Base-by-base conservation (phyloP, 2,888 invertebrate genomes). In the Erebia palarica region DNA sequence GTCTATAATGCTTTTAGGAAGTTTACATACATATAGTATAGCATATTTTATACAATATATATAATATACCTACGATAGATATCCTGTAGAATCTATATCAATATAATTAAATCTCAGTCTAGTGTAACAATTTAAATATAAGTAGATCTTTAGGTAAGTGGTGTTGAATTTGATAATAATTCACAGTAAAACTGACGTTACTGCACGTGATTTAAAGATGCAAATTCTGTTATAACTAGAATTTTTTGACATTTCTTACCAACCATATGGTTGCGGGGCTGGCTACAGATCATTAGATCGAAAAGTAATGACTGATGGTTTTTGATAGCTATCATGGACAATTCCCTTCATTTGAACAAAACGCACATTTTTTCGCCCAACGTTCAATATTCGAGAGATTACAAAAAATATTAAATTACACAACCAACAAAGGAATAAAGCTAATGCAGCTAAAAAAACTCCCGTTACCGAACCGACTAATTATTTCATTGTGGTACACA, bases 321-420 rank as follows among this genome's bases (percentile, higher is more conserved):
- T 78, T 76, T 69, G 67, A 64, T 70, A 68, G 64, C 72, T 78
- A 79, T 76, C 75, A 78, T 80, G 78, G 78, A 79, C 79, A 78
- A 78, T 81, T 82, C 82, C 81, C 79, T 79, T 80, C 76, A 80
- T 81, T 78, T 77, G 71, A 75, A 87, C 85, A 86, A 87, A 84
- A 82, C 80, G 75, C 75, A 77, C 79, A 81, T 82, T 86, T 88
- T 86, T 86, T 84, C 53, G 53, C 85, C 78, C 86, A 65, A 84
- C 86, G 87, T 86, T 85, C 84, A 81, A 82, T 78, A 78, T 81
- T 82, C 82, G 79, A 84, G 79, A 84, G 84, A 83, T 83, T 84
- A 88, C 84, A 92, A 91, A 92, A 91, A 91, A 90, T 90, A 92
- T 93, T 91, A 91, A 90, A 92, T 93, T 92, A 92, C 92, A 81